These are phyloP conservation scores for Sabatieria punctata DNA, from an alignment of 2,888 invertebrate species.

Conservation along the genomic window DNA sequence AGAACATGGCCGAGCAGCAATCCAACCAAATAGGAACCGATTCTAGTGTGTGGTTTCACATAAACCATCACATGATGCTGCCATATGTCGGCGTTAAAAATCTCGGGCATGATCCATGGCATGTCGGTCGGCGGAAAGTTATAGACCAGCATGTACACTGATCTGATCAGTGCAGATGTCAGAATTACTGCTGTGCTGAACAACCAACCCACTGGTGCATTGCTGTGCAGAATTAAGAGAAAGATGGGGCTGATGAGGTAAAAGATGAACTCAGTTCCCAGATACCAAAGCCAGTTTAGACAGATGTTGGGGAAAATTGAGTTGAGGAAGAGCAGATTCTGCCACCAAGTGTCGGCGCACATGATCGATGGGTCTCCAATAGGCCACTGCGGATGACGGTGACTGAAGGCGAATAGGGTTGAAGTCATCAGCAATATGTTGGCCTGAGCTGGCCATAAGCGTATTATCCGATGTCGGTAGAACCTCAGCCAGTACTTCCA, in stretches of 20 bases:
- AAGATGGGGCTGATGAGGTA: conserved; percentile 28
- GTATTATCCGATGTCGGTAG: conserved; percentile 26
- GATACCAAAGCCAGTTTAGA: conserved; percentile 15
- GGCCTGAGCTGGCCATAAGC: conserved; percentile 28
- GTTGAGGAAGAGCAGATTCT: conserved; percentile 21
- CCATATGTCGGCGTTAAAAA: conserved; percentile 27
- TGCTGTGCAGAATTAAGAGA: conserved; percentile 20
- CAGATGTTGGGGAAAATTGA: conserved; percentile 4
- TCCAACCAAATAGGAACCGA: no score
- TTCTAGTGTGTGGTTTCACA: no score
- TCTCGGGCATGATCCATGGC: conserved; percentile 27
- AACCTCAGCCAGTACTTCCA: conserved; percentile 28
- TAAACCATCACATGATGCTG: no score
- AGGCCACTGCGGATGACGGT: no score
- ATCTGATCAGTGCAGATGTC: conserved; percentile 19
- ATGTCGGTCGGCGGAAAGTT: conserved; percentile 29
- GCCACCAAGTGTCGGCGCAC: conserved; percentile 26
- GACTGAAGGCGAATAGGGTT: conserved; percentile 16
- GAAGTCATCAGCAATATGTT: conserved; percentile 27
- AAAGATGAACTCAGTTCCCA: conserved; percentile 30
- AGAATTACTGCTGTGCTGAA: conserved; percentile 16
- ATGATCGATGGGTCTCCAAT: conserved; percentile 28
- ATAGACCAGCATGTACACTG: conserved; percentile 19
- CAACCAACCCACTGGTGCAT: no score
- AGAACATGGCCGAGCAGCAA: no score